Conservation (phyloP, 2,113 vertebrate genomes). For the Peromyscus polionotus region DNA sequence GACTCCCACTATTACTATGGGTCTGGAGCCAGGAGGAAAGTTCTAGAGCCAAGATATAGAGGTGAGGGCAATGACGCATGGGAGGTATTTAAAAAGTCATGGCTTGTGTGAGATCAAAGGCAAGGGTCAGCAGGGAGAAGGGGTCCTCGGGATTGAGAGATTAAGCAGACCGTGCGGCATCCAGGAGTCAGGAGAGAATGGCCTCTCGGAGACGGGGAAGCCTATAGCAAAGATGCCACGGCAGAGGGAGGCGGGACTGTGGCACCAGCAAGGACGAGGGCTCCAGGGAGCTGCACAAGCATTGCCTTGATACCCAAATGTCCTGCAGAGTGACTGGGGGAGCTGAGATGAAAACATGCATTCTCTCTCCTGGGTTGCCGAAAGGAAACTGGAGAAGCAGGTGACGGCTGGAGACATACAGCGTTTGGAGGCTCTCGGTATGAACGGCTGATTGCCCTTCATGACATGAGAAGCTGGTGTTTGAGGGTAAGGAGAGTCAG, state of each 20-base stretch:
- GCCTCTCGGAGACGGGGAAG: neutral
- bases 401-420: rapidly evolving
- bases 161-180: neutral
- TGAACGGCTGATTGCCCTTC: neutral
- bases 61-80: neutral
- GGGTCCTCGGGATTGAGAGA: neutral
- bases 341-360: neutral
- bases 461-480: neutral
- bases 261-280: neutral
- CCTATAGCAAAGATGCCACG: neutral
- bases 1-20: neutral
- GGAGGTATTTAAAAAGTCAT: neutral
- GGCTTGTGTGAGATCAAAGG: neutral
- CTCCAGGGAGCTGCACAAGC: neutral
- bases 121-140: neutral
- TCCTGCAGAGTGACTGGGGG: neutral
- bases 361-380: neutral
- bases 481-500: neutral
- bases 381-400: neutral
- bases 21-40: neutral
- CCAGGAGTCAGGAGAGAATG: neutral
- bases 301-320: neutral
- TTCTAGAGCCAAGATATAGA: neutral
- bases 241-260: neutral
- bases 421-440: neutral